Evolutionary conservation across 2,797 vertebrate genomes (phyloP).

Genomic region (Salarias fasciatus): DNA sequence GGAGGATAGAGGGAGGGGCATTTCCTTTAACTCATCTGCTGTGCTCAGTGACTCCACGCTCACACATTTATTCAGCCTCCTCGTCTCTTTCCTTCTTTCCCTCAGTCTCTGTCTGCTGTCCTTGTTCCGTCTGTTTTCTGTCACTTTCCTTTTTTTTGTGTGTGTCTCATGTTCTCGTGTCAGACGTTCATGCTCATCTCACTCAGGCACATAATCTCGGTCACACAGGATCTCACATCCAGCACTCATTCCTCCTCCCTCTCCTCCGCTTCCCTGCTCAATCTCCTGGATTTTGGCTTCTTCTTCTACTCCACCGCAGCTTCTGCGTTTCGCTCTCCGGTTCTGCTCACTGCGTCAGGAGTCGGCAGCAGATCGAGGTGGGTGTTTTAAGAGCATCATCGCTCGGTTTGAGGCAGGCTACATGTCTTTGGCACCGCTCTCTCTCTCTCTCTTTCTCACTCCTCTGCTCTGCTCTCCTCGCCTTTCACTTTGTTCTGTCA

Average conservation of each 20-base stretch:
- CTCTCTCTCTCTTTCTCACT: constrained; percentile 19
- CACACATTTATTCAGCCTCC: constrained; percentile 68
- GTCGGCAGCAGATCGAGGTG: constrained; percentile 80
- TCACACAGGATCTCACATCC: constrained; percentile 53
- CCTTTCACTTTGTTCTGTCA: constrained; percentile 51
- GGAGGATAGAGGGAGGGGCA: constrained; percentile 67
- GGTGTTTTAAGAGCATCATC: constrained; percentile 69
- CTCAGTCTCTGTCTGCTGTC: constrained; percentile 7
- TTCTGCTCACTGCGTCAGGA: constrained; percentile 76
- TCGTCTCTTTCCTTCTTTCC: constrained; percentile 38
- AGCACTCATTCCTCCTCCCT: constrained; percentile 40
- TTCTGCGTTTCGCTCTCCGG: constrained; percentile 57
- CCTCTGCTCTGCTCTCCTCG: constrained; percentile 30
- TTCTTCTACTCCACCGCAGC: constrained; percentile 52
- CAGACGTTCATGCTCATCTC: constrained; percentile 56
- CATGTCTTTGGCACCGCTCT: constrained; percentile 47
- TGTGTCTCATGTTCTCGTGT: constrained; percentile 45
- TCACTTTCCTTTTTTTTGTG: constrained; percentile 47
- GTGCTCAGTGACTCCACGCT: constrained; percentile 65
- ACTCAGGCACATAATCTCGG: constrained; percentile 38
- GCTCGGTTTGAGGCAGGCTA: constrained; percentile 56
- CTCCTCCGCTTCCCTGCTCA: constrained; percentile 36
- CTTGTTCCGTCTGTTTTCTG: constrained; percentile 43
- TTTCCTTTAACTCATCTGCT: constrained; percentile 74
- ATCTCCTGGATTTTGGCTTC: constrained; percentile 60